phyloP scores from a whole-genome alignment of 1,140 invertebrate species.

The Caenorhabditis brenneri region DNA sequence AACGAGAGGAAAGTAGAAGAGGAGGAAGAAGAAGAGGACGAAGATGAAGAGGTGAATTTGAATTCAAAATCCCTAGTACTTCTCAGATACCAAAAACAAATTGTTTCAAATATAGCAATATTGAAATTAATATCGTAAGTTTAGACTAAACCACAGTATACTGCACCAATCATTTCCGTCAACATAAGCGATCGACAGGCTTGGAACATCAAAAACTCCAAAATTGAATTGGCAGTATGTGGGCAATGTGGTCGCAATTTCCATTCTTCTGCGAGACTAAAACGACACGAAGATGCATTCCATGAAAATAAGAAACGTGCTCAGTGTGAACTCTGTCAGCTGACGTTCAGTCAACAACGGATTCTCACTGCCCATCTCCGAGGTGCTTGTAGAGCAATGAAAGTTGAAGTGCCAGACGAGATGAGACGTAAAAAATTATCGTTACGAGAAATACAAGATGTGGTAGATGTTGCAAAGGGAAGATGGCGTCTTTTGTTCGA shows the following conservation, averaged over 20 bases:
- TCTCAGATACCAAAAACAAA: no score
- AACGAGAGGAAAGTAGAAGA: background rate
- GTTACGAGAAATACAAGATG: background rate
- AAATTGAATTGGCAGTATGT: no score
- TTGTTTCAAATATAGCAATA: no score
- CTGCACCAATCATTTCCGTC: background rate
- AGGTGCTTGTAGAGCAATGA: background rate
- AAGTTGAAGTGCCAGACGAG: background rate
- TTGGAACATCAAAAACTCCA: conserved; percentile 10
- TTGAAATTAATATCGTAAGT: background rate
- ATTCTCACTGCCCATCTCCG: background rate
- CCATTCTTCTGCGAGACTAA: background rate
- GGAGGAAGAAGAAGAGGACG: background rate
- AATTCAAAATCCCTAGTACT: background rate
- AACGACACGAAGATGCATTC: background rate
- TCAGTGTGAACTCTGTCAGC: background rate
- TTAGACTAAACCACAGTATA: background rate
- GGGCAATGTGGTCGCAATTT: background rate
- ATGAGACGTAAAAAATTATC: background rate
- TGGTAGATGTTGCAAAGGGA: background rate
- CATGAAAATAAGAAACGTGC: background rate
- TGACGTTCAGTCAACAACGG: background rate
- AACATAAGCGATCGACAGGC: background rate
- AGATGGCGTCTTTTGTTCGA: background rate
- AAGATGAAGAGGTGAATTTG: background rate